phyloP scores from a whole-genome alignment of 2,797 vertebrate species.

The Acestrorhynchus altus region DNA sequence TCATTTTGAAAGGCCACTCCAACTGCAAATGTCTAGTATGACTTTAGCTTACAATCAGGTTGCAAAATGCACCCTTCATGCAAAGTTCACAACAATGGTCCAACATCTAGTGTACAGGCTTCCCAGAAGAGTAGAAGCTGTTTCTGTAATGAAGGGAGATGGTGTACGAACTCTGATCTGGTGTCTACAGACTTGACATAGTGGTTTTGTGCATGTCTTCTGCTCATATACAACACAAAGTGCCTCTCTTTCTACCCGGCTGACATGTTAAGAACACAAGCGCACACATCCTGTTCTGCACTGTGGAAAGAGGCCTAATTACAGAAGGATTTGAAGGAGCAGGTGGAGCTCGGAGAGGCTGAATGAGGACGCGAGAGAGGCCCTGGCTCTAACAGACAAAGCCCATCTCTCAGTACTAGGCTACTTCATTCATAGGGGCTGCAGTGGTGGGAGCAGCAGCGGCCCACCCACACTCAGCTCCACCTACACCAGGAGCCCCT shows the following conservation, averaged over 20 bases:
- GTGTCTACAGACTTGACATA: not conserved
- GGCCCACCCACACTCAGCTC: conserved; percentile 62
- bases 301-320: not conserved
- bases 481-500: conserved; percentile 68
- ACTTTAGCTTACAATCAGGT: not conserved
- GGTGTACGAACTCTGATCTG: not conserved
- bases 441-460: conserved; percentile 29
- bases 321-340: not conserved
- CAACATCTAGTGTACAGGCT: not conserved
- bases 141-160: not conserved
- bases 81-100: not conserved
- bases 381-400: conserved; percentile 20
- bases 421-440: conserved; percentile 59
- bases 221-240: not conserved
- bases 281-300: not conserved
- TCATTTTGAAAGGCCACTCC: too few relatives aligned
- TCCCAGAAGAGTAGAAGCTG: not conserved
- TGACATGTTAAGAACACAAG: not conserved
- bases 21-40: too few relatives aligned
- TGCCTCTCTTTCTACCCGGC: not conserved
- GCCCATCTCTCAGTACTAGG: conserved; percentile 35
- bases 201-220: not conserved
- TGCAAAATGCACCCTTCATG: not conserved
- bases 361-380: conserved; percentile 2
- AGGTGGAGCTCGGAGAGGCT: not conserved